These are phyloP conservation scores for Terebella lapidaria DNA, from an alignment of 2,888 invertebrate species.

Conservation along the genomic window DNA sequence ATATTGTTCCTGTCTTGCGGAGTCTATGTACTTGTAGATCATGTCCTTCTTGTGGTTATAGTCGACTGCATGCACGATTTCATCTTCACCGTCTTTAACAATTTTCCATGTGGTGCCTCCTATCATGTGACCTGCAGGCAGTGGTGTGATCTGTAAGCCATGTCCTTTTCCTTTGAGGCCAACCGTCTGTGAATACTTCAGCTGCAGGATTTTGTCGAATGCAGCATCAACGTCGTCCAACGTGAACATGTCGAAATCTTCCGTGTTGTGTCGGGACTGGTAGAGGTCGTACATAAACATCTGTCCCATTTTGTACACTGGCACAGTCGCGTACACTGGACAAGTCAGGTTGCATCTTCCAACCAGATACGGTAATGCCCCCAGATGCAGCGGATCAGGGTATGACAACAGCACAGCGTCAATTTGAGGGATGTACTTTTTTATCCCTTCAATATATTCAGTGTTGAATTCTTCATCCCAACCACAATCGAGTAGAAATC, in stretches of 20 bases:
- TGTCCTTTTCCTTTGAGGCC: constrained; percentile 86
- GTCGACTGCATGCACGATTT: constrained; percentile 95
- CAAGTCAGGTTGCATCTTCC: constrained; percentile 91
- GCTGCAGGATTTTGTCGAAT: constrained; percentile 90
- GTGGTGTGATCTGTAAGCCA: constrained; percentile 86
- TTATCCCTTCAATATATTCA: constrained; percentile 83
- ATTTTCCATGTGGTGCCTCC: constrained; percentile 99
- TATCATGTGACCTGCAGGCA: constrained; percentile 94
- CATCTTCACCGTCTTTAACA: constrained; percentile 95
- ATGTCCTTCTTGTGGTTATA: constrained; percentile 96
- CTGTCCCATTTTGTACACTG: constrained; percentile 99
- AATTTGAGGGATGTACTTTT: constrained; percentile 75
- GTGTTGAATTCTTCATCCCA: constrained; percentile 95
- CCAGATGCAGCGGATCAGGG: constrained; percentile 89
- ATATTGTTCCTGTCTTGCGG: neutral
- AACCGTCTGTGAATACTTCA: constrained; percentile 95
- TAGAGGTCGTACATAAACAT: constrained; percentile 95
- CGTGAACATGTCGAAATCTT: constrained; percentile 88
- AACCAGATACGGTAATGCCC: constrained; percentile 91
- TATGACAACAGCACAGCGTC: constrained; percentile 94
- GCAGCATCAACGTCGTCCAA: constrained; percentile 96
- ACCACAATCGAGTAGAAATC: constrained; percentile 93
- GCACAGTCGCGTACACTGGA: constrained; percentile 95
- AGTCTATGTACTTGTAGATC: neutral
- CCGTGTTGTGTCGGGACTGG: constrained; percentile 80